phyloP scores from a whole-genome alignment of 53 echinoderm and acorn worm species.

The Apostichopus leukothele region DNA sequence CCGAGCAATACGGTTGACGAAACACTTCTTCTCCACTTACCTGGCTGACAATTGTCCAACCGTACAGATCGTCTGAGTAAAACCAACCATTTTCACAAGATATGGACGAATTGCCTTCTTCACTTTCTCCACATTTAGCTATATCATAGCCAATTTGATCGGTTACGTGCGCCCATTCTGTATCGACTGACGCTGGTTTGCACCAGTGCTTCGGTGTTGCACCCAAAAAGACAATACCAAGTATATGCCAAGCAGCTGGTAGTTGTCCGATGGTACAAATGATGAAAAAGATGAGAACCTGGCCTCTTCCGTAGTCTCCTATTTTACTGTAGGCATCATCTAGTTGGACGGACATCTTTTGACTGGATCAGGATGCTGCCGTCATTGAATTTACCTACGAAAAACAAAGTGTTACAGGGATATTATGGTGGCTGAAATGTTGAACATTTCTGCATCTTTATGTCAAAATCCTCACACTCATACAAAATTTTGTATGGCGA shows the following conservation, averaged over 20 bases:
- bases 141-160: background rate
- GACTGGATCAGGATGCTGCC: no score
- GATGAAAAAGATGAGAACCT: background rate
- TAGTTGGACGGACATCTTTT: background rate
- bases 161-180: background rate
- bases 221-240: slow-evolving; percentile 13
- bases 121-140: slow-evolving; percentile 52
- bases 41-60: slow-evolving; percentile 8
- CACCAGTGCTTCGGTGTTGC: slow-evolving; percentile 44
- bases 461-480: no score
- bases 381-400: no score
- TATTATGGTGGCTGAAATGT: no score
- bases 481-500: no score
- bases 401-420: no score
- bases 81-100: slow-evolving; percentile 12
- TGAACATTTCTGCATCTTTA: no score
- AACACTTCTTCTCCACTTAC: background rate
- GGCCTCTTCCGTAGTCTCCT: slow-evolving; percentile 13
- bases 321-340: background rate
- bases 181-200: background rate
- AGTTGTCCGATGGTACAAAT: background rate
- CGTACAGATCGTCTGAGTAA: background rate
- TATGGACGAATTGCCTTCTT: slow-evolving; percentile 56
- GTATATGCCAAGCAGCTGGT: background rate
- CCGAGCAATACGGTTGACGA: no score